Evolutionary conservation across 2,888 invertebrate genomes (phyloP), one percentile per base, ranked within the genome.

Genomic region (Geophilus truncorum): DNA sequence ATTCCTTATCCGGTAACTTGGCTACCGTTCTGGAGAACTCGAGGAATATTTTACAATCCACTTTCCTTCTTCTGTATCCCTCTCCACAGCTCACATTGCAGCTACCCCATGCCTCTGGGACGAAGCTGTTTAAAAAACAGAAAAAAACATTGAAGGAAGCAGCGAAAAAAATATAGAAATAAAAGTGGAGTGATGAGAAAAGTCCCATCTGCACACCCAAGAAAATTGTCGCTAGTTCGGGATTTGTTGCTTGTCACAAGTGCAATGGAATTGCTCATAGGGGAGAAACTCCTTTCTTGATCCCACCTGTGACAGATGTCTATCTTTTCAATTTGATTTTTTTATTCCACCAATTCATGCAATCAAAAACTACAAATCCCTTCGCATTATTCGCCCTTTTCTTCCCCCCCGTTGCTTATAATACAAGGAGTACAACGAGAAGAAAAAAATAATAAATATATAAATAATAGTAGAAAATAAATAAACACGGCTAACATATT

Each of bases 21-120:
- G 94, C 95, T 80, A 95, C 92, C 0, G 95, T 95, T 83, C 93
- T 90, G 81, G 96, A 94, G 87, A 96, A 96, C 87, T 96, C 95
- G 82, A 97, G 89, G 88, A 94, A 96, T 85, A 97, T 96, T 89
- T 95, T 95, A 89, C 98, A 98, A 84, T 93, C 92, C n/a, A 96
- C 96, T 84, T 92, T 91, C 36, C 97, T 91, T 83, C 92, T 92
- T n/a, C 93, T 90, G 84, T 93, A 90, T 0, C 97, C 98, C 86
- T 94, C 93, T 0, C 97, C 97, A 86, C 98, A 97, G 0, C 93
- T 92, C 0, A 93, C 93, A 84, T 94, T 95, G 89, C 98, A 98
- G 0, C 93, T 91, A 1, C 95, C 92, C 97, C 97, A 98, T 80
- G 94, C 93, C 82, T 96, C 96, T 82, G 94, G 93, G 85, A 96